Evolutionary conservation across 2,888 invertebrate species (phyloP).

Genomic region (Tinea pellionella): DNA sequence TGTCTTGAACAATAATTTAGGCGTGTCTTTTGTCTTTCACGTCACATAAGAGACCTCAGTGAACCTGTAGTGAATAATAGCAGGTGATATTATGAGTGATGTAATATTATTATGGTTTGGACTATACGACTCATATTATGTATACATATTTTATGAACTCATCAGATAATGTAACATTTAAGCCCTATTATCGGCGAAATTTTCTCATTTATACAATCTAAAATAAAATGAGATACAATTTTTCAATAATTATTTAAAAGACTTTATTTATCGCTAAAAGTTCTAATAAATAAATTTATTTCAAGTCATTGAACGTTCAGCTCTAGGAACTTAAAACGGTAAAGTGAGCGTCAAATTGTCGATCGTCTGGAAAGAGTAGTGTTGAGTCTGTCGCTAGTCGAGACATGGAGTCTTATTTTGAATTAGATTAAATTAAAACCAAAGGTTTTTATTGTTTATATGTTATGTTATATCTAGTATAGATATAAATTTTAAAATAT

Average conservation of each 20-base stretch:
- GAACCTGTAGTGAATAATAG: background rate
- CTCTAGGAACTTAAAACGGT: background rate
- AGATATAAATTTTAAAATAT: too few relatives aligned
- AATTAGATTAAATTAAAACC: background rate
- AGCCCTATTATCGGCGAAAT: background rate
- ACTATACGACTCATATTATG: background rate
- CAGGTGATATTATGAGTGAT: background rate
- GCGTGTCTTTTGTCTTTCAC: conserved; percentile 8
- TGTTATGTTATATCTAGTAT: too few relatives aligned
- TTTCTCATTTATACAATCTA: too few relatives aligned
- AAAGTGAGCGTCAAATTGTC: background rate
- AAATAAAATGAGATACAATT: too few relatives aligned
- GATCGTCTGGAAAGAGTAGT: background rate
- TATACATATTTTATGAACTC: background rate
- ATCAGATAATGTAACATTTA: background rate
- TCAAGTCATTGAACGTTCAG: background rate
- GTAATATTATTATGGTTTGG: too few relatives aligned
- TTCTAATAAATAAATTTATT: background rate
- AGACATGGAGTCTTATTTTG: background rate
- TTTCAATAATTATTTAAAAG: too few relatives aligned
- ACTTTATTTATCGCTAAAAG: too few relatives aligned
- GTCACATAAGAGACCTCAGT: background rate
- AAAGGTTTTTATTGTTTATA: too few relatives aligned
- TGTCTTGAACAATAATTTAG: conserved; percentile 5
- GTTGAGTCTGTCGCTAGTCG: background rate